Evolutionary conservation across 2,113 vertebrate genomes (phyloP).

Genomic region (Strigops habroptila): DNA sequence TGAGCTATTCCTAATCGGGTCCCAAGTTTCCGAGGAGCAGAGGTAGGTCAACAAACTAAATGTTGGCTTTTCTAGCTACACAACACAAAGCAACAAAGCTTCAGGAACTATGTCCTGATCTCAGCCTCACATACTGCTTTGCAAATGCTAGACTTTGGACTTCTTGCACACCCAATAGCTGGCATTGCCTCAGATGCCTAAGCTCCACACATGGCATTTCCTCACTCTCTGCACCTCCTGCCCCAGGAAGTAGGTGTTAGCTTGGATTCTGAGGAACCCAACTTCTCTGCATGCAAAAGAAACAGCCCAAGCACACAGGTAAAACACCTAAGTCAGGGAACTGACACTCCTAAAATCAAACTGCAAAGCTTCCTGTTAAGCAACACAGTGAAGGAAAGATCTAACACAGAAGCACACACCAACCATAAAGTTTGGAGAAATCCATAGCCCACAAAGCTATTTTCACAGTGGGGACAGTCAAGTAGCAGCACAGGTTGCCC

Average conservation of each 20-base stretch:
- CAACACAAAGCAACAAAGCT: not conserved
- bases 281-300: not conserved
- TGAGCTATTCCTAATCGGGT: not conserved
- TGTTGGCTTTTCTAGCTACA: not conserved
- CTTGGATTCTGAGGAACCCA: not conserved
- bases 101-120: not conserved
- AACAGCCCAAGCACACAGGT: not conserved
- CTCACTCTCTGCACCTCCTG: not conserved
- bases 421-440: not conserved
- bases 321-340: not conserved
- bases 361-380: not conserved
- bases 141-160: not conserved
- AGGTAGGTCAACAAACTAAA: not conserved
- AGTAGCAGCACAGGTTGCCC: not conserved
- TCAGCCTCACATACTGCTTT: not conserved
- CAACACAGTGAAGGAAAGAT: not conserved
- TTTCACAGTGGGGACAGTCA: not conserved
- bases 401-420: not conserved
- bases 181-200: not conserved
- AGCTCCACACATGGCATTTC: fast-evolving
- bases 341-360: not conserved
- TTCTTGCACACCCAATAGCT: not conserved
- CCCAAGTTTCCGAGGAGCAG: not conserved
- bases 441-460: not conserved
- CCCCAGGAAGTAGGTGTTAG: not conserved